Percentiles rank a stretch among this genome's conserved stretches.
Evolutionary conservation across 2,888 invertebrate genomes (phyloP).

Genomic region (Pammene aurita): DNA sequence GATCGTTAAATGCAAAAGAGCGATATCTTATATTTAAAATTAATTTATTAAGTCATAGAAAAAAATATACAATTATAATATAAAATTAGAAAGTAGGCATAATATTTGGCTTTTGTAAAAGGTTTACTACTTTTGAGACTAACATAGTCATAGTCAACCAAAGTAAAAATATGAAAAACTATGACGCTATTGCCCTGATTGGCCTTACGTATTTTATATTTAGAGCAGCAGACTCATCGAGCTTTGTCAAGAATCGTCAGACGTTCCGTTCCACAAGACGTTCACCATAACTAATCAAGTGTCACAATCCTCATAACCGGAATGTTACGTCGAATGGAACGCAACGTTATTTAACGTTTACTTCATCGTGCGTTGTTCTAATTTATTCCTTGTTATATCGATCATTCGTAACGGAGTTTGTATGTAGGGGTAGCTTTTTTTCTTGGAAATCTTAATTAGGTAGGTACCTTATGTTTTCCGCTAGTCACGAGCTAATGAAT

Average conservation of each 20-base stretch:
- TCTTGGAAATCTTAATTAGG: not conserved
- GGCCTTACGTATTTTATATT: not conserved
- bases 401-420: not conserved
- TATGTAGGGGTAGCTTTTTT: constrained; percentile 6
- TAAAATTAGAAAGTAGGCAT: too few relatives aligned
- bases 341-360: constrained; percentile 36
- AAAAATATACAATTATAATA: too few relatives aligned
- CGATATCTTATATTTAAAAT: too few relatives aligned
- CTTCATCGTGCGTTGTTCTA: constrained; percentile 34
- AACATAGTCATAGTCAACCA: too few relatives aligned
- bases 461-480: too few relatives aligned
- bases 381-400: constrained; percentile 32
- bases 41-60: too few relatives aligned
- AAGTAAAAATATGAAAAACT: too few relatives aligned
- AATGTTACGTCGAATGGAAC: constrained; percentile 47
- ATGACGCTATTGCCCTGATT: too few relatives aligned
- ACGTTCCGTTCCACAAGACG: constrained; percentile 28
- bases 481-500: too few relatives aligned
- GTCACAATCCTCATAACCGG: constrained; percentile 50
- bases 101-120: too few relatives aligned
- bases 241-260: constrained; percentile 4
- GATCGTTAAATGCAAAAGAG: too few relatives aligned
- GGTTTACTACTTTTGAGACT: too few relatives aligned
- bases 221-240: not conserved
- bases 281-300: constrained; percentile 43